phyloP scores from a whole-genome alignment of 2,797 vertebrate genomes.

The Phrynocephalus forsythii region DNA sequence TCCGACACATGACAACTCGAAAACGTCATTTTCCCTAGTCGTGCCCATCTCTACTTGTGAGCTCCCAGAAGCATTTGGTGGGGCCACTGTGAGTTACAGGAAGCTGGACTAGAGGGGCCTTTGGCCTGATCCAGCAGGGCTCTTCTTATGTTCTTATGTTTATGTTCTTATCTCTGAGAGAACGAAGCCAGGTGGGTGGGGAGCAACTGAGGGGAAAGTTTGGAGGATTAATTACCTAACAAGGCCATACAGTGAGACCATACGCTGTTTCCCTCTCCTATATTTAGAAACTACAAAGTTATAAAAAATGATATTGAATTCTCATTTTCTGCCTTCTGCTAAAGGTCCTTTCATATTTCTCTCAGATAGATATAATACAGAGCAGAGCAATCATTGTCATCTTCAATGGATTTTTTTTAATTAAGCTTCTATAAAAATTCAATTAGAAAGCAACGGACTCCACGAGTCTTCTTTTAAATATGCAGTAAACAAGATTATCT shows the following conservation, averaged over 20 bases:
- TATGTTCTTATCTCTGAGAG: too few relatives aligned
- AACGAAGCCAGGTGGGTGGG: too few relatives aligned
- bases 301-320: conserved; percentile 37
- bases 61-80: too few relatives aligned
- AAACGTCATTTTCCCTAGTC: too few relatives aligned
- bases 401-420: conserved; percentile 64
- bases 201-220: not conserved
- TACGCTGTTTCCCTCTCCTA: conserved; percentile 24
- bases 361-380: conserved; percentile 57
- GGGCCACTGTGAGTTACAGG: too few relatives aligned
- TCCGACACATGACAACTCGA: too few relatives aligned
- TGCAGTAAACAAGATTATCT: conserved; percentile 57
- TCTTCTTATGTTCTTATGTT: too few relatives aligned
- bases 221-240: not conserved
- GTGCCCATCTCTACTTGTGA: too few relatives aligned
- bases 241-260: not conserved
- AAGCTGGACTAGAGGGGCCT: too few relatives aligned
- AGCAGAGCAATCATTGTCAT: conserved; percentile 62
- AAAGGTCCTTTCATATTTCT: conserved; percentile 53
- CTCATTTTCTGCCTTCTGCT: conserved; percentile 48
- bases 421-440: conserved; percentile 68
- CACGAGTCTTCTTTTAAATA: conserved; percentile 65
- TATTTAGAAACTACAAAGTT: conserved; percentile 55
- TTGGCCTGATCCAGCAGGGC: too few relatives aligned
- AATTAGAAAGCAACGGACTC: conserved; percentile 61